Evolutionary conservation across 2,888 invertebrate genomes (phyloP).

Genomic region (Tetragnatha montana): DNA sequence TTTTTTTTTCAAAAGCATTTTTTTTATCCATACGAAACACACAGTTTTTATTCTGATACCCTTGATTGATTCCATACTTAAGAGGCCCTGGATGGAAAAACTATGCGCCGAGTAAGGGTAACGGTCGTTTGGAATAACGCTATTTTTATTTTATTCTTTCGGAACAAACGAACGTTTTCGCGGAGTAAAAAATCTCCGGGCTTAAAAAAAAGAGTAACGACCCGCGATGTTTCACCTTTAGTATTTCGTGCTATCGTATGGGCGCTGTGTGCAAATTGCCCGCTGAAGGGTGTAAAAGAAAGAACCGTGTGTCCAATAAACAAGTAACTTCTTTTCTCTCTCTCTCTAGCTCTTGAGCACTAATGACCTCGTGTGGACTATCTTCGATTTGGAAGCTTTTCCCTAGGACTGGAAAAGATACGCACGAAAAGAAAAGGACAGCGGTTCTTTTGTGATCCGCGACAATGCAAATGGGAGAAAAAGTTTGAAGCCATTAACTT

Average conservation of each 20-base stretch:
- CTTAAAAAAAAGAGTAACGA: slow-evolving; percentile 2
- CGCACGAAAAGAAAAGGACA: background rate
- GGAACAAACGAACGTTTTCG: slow-evolving; percentile 6
- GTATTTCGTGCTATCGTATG: background rate
- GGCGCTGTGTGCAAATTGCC: background rate
- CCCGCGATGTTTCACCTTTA: slow-evolving; percentile 6
- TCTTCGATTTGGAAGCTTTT: background rate
- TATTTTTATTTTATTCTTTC: background rate
- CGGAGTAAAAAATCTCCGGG: background rate
- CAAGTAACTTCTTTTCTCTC: background rate
- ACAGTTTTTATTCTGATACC: background rate
- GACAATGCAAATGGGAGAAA: background rate
- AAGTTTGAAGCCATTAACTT: slow-evolving; percentile 2
- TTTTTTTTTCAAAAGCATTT: background rate
- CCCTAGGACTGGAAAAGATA: background rate
- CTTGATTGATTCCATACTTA: slow-evolving; percentile 21
- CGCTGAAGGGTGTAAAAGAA: background rate
- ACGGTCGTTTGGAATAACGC: slow-evolving; percentile 8
- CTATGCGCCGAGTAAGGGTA: background rate
- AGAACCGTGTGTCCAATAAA: background rate
- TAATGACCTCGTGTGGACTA: slow-evolving; percentile 5
- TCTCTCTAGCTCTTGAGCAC: background rate
- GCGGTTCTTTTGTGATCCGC: background rate
- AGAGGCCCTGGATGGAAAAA: background rate
- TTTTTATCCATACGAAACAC: background rate